Base-by-base conservation (phyloP, 2,888 invertebrate species). In the Julus scanicus region DNA sequence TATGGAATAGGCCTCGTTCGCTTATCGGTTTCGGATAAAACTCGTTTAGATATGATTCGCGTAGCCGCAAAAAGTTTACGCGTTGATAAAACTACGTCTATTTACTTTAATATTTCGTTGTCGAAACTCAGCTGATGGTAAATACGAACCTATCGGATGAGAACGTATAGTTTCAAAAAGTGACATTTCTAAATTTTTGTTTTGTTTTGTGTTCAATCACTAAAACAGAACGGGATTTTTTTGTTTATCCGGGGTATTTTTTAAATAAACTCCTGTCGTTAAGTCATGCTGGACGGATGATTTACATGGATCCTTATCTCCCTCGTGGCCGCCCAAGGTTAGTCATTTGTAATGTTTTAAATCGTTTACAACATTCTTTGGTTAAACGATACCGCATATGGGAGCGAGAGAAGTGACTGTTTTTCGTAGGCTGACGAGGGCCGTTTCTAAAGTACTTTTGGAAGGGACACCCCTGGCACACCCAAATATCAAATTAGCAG, bases 221-320 rank as follows among this genome's bases (percentile, higher is more conserved):
- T 29, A 29, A 29, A 29, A 4, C 57, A 57, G 15, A 57, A 11
- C 57, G 11, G 57, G 57, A 57, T 57, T 57, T n/a, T n/a, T 3
- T 17, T 53, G 53, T 13, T 53, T 8, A 53, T 29, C 63, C 6
- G 63, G 17, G n/a, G 63, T 63, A 63, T 17, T 63, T 63, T n/a
- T 17, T 0, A 63, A 17, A 17, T 17, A 53, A 17, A 53, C 17
- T 6, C 6, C 57, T 48, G 57, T 57, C 5, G n/a, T n/a, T 11
- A 15, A 57, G 29, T n/a, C 71, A 71, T 71, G 71, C 71, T 71
- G 71, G 29, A 71, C 71, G 71, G 71, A 71, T 71, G 71, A 71
- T 9, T 71, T 71, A 71, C 29, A 71, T 71, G 71, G 71, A 71
- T 71, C 71, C 71, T n/a, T 71, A 29, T 71, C 71, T 17, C 71